Percentiles rank a stretch among this genome's conserved stretches.
Conservation (phyloP, 2,888 invertebrate genomes). For the Scaeva pyrastri region DNA sequence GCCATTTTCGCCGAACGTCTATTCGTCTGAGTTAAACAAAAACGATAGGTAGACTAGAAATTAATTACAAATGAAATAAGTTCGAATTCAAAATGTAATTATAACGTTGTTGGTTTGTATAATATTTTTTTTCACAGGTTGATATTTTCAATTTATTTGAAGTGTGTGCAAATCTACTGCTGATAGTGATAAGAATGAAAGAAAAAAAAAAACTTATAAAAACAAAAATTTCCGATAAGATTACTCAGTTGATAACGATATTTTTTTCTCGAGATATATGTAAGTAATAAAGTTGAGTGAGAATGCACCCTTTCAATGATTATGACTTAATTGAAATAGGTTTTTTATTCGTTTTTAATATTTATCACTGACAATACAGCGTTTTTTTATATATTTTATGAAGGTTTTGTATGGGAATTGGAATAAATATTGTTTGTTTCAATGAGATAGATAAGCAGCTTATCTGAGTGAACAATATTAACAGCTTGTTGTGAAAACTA, state of each 20-base stretch:
- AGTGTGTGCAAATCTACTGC: constrained; percentile 70
- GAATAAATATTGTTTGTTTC: not conserved
- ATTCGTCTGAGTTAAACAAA: constrained; percentile 29
- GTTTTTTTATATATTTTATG: not conserved
- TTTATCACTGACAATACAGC: not conserved
- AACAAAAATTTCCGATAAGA: constrained; percentile 57
- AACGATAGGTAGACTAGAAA: constrained; percentile 55
- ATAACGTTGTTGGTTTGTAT: constrained; percentile 8
- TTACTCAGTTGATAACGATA: constrained; percentile 11
- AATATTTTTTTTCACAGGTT: constrained; percentile 14
- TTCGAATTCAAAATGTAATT: constrained; percentile 43
- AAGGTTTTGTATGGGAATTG: not conserved
- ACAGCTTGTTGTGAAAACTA: constrained; percentile 8
- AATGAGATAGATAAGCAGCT: not conserved
- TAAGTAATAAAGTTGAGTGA: not conserved
- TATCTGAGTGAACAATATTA: not conserved
- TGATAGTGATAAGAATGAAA: constrained; percentile 45
- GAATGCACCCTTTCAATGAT: constrained; percentile 24
- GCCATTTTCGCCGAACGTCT: constrained; percentile 45
- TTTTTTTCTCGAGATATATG: not conserved
- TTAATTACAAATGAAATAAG: constrained; percentile 44
- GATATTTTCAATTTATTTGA: constrained; percentile 43
- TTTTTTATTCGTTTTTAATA: not conserved
- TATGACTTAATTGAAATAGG: constrained; percentile 27
- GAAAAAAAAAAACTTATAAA: not conserved